A percentile compares a stretch with the other conserved stretches of the same genome.
Conservation (phyloP, 1,140 invertebrate genomes). For the Philaenus spumarius region DNA sequence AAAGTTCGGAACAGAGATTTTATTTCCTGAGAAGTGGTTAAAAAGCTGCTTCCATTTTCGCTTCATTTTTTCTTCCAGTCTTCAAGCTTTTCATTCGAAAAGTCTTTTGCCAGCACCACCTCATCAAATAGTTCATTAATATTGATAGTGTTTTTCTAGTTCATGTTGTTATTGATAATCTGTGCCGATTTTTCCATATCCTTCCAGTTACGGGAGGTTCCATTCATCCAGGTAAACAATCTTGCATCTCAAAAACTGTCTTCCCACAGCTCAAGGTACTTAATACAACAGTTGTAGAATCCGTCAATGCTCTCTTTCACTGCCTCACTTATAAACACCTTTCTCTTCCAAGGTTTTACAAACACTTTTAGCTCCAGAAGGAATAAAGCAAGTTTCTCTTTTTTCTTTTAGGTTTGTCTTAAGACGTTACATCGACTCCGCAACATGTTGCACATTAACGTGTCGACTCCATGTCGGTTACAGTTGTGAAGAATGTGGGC, state of each 20-base stretch:
- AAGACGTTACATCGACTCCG: too few relatives aligned
- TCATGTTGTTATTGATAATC: too few relatives aligned
- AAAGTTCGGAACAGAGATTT: too few relatives aligned
- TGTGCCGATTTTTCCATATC: too few relatives aligned
- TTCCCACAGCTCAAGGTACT: background rate
- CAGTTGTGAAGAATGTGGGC: slow-evolving; percentile 32
- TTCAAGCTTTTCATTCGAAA: too few relatives aligned
- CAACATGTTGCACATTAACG: slow-evolving; percentile 3
- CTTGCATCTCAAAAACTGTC: background rate
- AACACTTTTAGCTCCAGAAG: background rate
- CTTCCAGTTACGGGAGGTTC: background rate
- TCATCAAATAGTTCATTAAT: too few relatives aligned
- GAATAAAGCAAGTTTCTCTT: background rate
- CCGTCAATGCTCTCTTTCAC: background rate
- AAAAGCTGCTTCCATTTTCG: too few relatives aligned
- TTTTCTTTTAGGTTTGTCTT: slow-evolving; percentile 3
- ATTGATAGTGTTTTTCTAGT: too few relatives aligned
- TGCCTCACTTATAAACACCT: background rate
- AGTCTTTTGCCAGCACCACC: too few relatives aligned
- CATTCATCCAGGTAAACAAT: background rate
- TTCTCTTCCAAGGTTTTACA: background rate
- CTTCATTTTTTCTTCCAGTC: too few relatives aligned
- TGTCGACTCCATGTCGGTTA: slow-evolving; percentile 24
- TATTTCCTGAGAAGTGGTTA: too few relatives aligned
- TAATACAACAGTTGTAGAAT: background rate